Base-by-base conservation (phyloP, 2,113 vertebrate genomes). In the Alosa alosa region DNA sequence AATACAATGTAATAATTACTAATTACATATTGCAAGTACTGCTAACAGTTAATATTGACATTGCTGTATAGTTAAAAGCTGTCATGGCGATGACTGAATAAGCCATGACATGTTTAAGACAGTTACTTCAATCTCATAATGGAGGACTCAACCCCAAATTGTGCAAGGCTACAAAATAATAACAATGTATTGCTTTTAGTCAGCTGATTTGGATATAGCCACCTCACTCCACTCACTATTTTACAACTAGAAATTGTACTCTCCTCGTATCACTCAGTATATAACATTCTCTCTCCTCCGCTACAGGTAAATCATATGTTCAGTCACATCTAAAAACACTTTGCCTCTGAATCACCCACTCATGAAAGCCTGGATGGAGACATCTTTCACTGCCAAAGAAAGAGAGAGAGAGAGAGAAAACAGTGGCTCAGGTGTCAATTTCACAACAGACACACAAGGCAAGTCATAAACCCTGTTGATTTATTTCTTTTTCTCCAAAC, bases 391-490 rank as follows among this genome's bases (percentile, higher is more conserved):
- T 39, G 68, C 25, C 68, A 75, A 9, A 64, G 57, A 64, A 1
- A 64, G 18, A 25, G n/a, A 64, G 18, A 64, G 60, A 25, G 60
- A 64, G 60, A 72, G 78, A 36, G 18, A 46, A 83, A 36, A 25
- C 5, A 64, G 8, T 20, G 22, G 7, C 6, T 31, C 44, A 60
- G 44, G 20, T 60, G 25, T 11, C 64, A 46, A 47, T 75, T 36
- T 83, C 72, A 39, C 31, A 52, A 55, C 60, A n/a, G 47, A 22
- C 36, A 83, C 72, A 39, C 22, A n/a, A 60, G 83, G 15, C 25
- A 86, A 83, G 57, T 85, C 52, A 75, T 55, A 83, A 82, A 83
- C 6, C 85, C 64, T 17, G 11, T 60, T 17, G 41, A 87, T 83
- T 83, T 85, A 83, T 52, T 50, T 31, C 49, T 47, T 25, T 82